Percentiles rank a stretch among this genome's conserved stretches.
These are phyloP conservation scores for Idaea aversata DNA, from an alignment of 2,888 invertebrate species.

Conservation along the genomic window DNA sequence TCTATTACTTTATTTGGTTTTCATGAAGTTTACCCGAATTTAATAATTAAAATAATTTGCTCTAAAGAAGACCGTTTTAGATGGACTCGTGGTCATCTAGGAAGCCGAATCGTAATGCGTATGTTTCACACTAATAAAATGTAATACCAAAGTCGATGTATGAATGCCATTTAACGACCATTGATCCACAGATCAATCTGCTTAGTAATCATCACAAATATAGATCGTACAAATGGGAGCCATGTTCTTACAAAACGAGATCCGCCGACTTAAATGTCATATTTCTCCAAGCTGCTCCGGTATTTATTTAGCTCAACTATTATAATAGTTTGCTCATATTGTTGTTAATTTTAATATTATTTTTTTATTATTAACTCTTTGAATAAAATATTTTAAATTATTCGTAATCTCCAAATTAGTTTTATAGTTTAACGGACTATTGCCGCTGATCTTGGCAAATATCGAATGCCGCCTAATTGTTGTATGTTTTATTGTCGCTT, in stretches of 20 bases:
- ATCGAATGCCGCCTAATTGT: slow-evolving; percentile 48
- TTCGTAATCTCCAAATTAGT: slow-evolving; percentile 68
- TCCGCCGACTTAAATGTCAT: slow-evolving; percentile 52
- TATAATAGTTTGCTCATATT: slow-evolving; percentile 75
- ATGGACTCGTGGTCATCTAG: slow-evolving; percentile 1
- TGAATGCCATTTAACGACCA: slow-evolving; percentile 69
- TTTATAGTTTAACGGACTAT: slow-evolving; percentile 57
- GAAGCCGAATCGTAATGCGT: slow-evolving; percentile 29
- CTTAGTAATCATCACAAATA: slow-evolving; percentile 75
- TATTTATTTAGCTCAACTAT: slow-evolving; percentile 77
- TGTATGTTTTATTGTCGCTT: slow-evolving; percentile 4
- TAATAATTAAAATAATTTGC: slow-evolving; percentile 36
- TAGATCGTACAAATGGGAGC: slow-evolving; percentile 76
- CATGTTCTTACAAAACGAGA: slow-evolving; percentile 52
- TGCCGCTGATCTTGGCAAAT: slow-evolving; percentile 46
- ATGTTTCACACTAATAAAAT: slow-evolving; percentile 37
- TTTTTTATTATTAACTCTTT: slow-evolving; percentile 51
- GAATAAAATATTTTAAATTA: slow-evolving; percentile 58
- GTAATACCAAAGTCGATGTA: slow-evolving; percentile 77
- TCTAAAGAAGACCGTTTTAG: slow-evolving; percentile 18
- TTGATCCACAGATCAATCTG: slow-evolving; percentile 58
- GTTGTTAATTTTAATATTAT: slow-evolving; percentile 71
- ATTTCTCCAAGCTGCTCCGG: slow-evolving; percentile 76
- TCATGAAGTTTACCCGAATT: slow-evolving; percentile 77
- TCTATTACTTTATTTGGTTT: slow-evolving; percentile 68